These are phyloP conservation scores for Poeciliopsis occidentalis DNA, from an alignment of 2,113 vertebrate genomes.

Conservation along the genomic window DNA sequence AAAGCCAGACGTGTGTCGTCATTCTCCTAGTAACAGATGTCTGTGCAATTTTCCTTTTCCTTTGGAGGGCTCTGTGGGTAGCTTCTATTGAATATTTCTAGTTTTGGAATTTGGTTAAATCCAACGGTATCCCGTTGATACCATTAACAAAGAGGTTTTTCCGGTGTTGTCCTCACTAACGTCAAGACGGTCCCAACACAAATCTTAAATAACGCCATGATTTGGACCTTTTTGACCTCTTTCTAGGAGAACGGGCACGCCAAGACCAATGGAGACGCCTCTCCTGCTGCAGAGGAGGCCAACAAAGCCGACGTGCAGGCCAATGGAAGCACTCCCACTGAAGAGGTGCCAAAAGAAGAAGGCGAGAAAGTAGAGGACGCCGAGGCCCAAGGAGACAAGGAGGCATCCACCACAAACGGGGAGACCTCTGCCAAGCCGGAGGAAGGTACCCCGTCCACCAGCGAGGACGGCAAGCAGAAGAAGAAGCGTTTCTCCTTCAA, in stretches of 20 bases:
- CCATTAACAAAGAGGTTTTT: not conserved
- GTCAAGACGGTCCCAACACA: not conserved
- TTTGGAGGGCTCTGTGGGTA: conserved; percentile 29
- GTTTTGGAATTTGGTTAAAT: conserved; percentile 30
- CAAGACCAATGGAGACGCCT: conserved; percentile 84
- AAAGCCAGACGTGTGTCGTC: conserved; percentile 68
- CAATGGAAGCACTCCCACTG: conserved; percentile 87
- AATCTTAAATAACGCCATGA: not conserved
- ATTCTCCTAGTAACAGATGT: conserved; percentile 78
- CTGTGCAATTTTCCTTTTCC: conserved; percentile 61
- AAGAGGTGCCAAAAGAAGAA: conserved; percentile 80
- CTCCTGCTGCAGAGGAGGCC: conserved; percentile 83
- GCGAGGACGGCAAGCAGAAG: conserved; percentile 92
- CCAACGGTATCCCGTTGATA: not conserved
- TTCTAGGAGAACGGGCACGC: conserved; percentile 89
- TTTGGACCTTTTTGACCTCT: not conserved
- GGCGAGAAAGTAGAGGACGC: conserved; percentile 69
- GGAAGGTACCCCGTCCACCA: conserved; percentile 79
- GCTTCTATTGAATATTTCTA: conserved; percentile 33
- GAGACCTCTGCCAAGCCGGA: conserved; percentile 76
- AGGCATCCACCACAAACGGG: conserved; percentile 82
- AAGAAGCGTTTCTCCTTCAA: conserved; percentile 97
- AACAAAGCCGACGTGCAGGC: conserved; percentile 86
- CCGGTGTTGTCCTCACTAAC: not conserved
- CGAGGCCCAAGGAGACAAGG: conserved; percentile 75